Base-by-base conservation (phyloP, 1,140 invertebrate genomes). In the Pogonomyrmex barbatus region DNA sequence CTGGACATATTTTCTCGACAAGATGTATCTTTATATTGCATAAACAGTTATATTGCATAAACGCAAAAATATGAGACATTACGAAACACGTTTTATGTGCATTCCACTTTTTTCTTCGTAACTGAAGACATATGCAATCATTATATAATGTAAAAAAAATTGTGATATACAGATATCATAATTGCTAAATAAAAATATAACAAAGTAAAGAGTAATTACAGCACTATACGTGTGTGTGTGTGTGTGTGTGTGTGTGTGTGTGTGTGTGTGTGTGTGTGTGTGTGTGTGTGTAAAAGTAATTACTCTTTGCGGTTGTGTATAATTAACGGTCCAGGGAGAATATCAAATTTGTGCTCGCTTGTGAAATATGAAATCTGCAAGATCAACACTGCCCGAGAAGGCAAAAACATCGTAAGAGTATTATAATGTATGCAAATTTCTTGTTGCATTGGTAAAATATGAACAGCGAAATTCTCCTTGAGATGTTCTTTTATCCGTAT, bases 371-470 rank as follows among this genome's bases (percentile, higher is more conserved):
- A 56, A 2, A 33, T 8, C 47, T 52, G 42, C 36, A 17, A 56
- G 2, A 30, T 56, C 8, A 78, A 56, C 36, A n/a, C 52, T 30
- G 1, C 24, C 42, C 24, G 24, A 33, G 2, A 56, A 50, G 14
- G 42, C 24, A 8, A 68, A 81, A 56, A 47, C 39, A 12, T 45
- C 14, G 14, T 56, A 45, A 54, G 24, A 79, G n/a, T 47, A 2
- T 50, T 65, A 24, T n/a, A 39, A 81, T 67, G 24, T 24, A 24
- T 24, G 36, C 36, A 12, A 79, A 68, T 79, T 79, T 8, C 36
- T 67, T 6, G 47, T 56, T 50, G 36, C 33, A 36, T 24, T 54
- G 54, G 39, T 68, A 63, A 81, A 81, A 81, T 60, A 81, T 81
- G 50, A 52, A 81, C 54, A 68, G 10, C 4, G 47, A n/a, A 67